These are phyloP conservation scores for Gadopsis bispinosus DNA, from an alignment of 2,797 vertebrate species.

Conservation along the genomic window DNA sequence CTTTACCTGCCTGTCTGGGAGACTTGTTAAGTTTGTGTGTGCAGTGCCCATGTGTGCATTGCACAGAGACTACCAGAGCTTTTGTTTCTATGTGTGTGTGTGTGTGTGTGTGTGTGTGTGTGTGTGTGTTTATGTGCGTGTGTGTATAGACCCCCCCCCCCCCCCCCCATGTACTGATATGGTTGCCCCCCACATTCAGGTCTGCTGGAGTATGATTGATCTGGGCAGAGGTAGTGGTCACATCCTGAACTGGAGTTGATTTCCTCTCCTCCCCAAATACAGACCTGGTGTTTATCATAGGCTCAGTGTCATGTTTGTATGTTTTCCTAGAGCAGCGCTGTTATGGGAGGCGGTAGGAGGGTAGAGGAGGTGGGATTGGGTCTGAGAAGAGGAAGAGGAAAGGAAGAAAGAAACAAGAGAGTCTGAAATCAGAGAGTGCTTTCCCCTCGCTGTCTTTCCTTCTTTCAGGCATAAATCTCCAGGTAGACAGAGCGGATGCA, in stretches of 20 bases:
- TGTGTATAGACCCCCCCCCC: conserved; percentile 22
- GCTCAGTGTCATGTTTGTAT: conserved; percentile 87
- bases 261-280: conserved; percentile 83
- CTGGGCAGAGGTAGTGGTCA: conserved; percentile 85
- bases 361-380: conserved; percentile 59
- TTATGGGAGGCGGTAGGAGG: conserved; percentile 68
- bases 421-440: conserved; percentile 71
- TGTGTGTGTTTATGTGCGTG: conserved; percentile 36
- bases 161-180: conserved; percentile 48
- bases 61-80: conserved; percentile 52
- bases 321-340: conserved; percentile 85
- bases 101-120: conserved; percentile 58
- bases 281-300: conserved; percentile 87
- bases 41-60: conserved; percentile 53
- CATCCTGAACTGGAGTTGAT: conserved; percentile 88
- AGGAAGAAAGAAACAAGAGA: conserved; percentile 52
- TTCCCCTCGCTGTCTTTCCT: conserved; percentile 60
- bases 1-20: conserved; percentile 78
- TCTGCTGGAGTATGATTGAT: conserved; percentile 84
- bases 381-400: conserved; percentile 56
- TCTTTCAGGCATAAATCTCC: conserved; percentile 71
- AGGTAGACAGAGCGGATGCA: conserved; percentile 76
- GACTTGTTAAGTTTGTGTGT: conserved; percentile 70
- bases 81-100: conserved; percentile 38
- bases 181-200: conserved; percentile 76